Evolutionary conservation across 2,113 vertebrate species (phyloP), one percentile per base, ranked within the genome.

Genomic region (Ophthalmolycus amberensis): DNA sequence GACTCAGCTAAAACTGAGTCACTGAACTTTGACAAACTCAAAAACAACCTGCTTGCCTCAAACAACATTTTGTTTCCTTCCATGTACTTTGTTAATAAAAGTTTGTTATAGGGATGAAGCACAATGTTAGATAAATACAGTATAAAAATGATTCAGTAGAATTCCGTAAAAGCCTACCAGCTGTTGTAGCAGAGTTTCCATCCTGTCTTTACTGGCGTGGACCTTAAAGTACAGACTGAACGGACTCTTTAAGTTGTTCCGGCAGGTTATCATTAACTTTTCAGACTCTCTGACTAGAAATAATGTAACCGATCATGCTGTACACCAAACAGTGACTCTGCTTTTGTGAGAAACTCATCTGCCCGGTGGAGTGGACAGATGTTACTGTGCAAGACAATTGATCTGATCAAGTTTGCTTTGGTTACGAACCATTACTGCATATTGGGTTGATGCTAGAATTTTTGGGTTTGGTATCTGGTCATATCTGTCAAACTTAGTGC

Each of bases 181-280:
- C 46, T 94, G 91, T 29, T 80, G 90, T 18, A 93, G 52, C 37
- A 88, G 25, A 14, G 69, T 88, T 58, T 76, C 90, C 94, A 95
- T 95, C 44, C 27, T 87, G 64, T 88, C 59, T 73, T 37, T 10
- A 8, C 44, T 65, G 44, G 25, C 37, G 12, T 16, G 4, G 27
- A n/a, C 56, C 8, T 42, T 15, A 77, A 27, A 44, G 34, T 46
- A 3, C 56, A 56, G 34, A 27, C 69, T 79, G 0, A 16, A 64
- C 46, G 38, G 42, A 72, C 81, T 74, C 77, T 60, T 91, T 80
- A 85, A 22, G 16, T 64, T 82, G 72, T 71, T 58, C 52, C 66
- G 42, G 67, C 46, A 82, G 85, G 6, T 88, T 91, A 93, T 89
- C 77, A 93, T 92, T 93, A 92, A 93, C 91, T 85, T 83, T 75